phyloP scores from a whole-genome alignment of 2,888 invertebrate species.

The Volucella zonaria region DNA sequence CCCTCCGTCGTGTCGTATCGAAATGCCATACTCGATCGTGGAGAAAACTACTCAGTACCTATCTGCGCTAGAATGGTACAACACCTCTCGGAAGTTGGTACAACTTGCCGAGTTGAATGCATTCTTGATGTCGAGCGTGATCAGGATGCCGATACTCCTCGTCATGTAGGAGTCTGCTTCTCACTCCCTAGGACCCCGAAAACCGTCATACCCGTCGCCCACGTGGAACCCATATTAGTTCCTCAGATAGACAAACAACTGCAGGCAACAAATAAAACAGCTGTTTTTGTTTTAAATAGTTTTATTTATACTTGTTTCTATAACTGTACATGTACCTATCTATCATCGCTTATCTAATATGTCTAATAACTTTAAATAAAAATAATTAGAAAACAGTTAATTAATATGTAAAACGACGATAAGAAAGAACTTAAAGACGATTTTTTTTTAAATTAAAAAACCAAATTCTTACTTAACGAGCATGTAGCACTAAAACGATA shows the following conservation, averaged over 20 bases:
- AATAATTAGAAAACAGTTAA: neutral
- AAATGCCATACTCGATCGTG: too few relatives aligned
- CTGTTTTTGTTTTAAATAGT: slow-evolving; percentile 28
- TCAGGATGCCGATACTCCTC: too few relatives aligned
- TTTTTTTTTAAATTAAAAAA: slow-evolving; percentile 26
- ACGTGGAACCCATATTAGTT: too few relatives aligned
- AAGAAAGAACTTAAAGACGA: slow-evolving; percentile 11
- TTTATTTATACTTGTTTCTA: slow-evolving; percentile 62
- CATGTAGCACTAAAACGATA: neutral
- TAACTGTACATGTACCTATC: slow-evolving; percentile 52
- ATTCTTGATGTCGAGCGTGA: too few relatives aligned
- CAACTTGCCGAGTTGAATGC: too few relatives aligned
- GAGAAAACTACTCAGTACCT: too few relatives aligned
- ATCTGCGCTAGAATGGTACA: too few relatives aligned
- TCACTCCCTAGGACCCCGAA: too few relatives aligned
- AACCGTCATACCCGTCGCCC: too few relatives aligned
- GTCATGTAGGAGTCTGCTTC: too few relatives aligned
- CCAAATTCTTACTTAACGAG: slow-evolving; percentile 12
- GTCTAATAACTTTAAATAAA: slow-evolving; percentile 37
- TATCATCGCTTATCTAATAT: slow-evolving; percentile 7
- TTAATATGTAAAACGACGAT: slow-evolving; percentile 1
- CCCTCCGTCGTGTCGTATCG: too few relatives aligned
- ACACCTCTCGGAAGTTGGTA: too few relatives aligned
- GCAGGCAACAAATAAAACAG: neutral
- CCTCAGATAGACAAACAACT: neutral